A percentile compares a stretch with the other conserved stretches of the same genome.
Conservation (phyloP, 2,888 invertebrate genomes). For the Pilophorus perplexus region DNA sequence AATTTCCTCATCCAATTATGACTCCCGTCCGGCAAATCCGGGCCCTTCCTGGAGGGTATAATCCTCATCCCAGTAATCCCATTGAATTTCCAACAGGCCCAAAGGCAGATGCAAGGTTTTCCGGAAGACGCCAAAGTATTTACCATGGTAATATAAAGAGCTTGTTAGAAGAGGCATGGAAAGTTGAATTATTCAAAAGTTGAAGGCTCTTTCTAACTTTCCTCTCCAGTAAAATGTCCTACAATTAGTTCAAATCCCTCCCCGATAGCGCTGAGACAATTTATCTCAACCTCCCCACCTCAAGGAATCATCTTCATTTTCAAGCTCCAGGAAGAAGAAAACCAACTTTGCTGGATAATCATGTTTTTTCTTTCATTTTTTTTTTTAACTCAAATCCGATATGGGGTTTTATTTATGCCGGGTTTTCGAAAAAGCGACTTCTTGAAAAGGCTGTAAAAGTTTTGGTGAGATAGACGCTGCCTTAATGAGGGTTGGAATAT, state of each 20-base stretch:
- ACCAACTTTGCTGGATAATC: constrained; percentile 10
- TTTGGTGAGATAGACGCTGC: too few species aligned
- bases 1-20: too few species aligned
- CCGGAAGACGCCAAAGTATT: constrained; percentile 22
- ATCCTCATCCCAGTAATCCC: too few species aligned
- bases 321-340: not conserved
- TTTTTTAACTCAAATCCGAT: constrained; percentile 16
- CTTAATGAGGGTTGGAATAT: too few species aligned
- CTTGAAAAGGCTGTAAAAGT: too few species aligned
- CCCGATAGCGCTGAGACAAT: constrained; percentile 10
- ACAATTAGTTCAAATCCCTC: constrained; percentile 28
- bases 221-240: constrained; percentile 9
- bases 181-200: constrained; percentile 26
- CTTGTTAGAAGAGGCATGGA: constrained; percentile 3
- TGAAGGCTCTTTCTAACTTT: constrained; percentile 3
- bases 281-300: constrained; percentile 12
- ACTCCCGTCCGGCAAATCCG: too few species aligned
- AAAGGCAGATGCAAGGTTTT: too few species aligned
- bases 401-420: constrained; percentile 10
- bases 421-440: constrained; percentile 11
- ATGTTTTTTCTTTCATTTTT: too few species aligned
- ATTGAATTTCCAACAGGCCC: too few species aligned
- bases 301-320: not conserved
- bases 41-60: too few species aligned
- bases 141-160: constrained; percentile 24